Evolutionary conservation across 2,113 vertebrate genomes (phyloP).

Genomic region (Nerophis ophidion): DNA sequence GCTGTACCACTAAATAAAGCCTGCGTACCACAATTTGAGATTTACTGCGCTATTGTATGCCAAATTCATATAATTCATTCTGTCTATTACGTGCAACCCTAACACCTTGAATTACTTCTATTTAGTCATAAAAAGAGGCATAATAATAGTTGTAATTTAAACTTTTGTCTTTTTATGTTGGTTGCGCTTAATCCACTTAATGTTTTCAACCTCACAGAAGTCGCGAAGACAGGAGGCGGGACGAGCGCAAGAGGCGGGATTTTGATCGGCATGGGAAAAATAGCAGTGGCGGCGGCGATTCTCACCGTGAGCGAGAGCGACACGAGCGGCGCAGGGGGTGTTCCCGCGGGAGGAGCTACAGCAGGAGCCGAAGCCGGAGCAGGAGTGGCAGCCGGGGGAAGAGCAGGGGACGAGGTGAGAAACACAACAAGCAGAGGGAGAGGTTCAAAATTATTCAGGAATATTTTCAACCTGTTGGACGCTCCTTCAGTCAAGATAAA

Average conservation of each 20-base stretch:
- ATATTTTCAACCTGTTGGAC: slow-evolving; percentile 3
- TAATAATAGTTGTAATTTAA: too few species aligned
- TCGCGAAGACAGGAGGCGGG: slow-evolving; percentile 87
- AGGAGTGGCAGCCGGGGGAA: slow-evolving; percentile 74
- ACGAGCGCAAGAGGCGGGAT: slow-evolving; percentile 92
- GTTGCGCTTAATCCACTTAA: background rate
- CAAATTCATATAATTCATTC: too few species aligned
- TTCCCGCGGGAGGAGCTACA: slow-evolving; percentile 80
- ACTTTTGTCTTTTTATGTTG: too few species aligned
- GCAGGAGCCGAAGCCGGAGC: slow-evolving; percentile 70
- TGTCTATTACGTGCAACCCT: too few species aligned
- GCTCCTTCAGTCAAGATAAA: slow-evolving; percentile 7
- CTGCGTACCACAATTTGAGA: too few species aligned
- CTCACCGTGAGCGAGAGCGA: slow-evolving; percentile 90
- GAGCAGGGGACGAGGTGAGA: slow-evolving; percentile 66
- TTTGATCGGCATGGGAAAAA: slow-evolving; percentile 84
- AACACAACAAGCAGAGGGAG: slow-evolving; percentile 23
- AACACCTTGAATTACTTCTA: too few species aligned
- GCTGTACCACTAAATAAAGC: too few species aligned
- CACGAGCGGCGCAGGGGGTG: slow-evolving; percentile 87
- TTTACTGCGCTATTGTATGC: too few species aligned
- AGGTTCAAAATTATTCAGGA: background rate
- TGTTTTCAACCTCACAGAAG: slow-evolving; percentile 57
- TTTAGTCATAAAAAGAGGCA: too few species aligned
- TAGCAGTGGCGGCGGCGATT: slow-evolving; percentile 68